Evolutionary conservation across 2,113 vertebrate species (phyloP), one percentile per base, ranked within the genome.

Genomic region (Numenius arquata): DNA sequence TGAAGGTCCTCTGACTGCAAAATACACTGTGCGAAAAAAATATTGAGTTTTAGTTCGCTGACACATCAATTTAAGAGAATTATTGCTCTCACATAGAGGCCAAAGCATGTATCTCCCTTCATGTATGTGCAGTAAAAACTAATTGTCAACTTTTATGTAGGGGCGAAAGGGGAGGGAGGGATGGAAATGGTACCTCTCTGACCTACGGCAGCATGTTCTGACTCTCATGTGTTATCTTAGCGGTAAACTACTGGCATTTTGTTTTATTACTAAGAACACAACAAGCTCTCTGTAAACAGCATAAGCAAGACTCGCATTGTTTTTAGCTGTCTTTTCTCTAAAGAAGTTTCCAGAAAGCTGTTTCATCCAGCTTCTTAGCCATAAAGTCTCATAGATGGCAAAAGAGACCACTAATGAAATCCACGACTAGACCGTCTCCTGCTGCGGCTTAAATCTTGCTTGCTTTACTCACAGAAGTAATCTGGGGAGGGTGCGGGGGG

Each of bases 31-130:
- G 96, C 5, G 68, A 98, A 98, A 98, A 97, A 98, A 98, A 98
- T 96, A 98, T 97, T 97, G 98, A 98, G 97, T 98, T 98, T 98
- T 98, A 98, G 97, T 98, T 98, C 36, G 89, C 98, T 98, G 98
- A 98, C 98, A 98, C 97, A 98, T 98, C 98, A 98, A 98, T 98
- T 98, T 98, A 97, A 97, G 97, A 98, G 98, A 98, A 97, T 98
- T 98, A 98, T 97, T 96, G 89, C 97, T 98, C 97, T 97, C 97
- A 98, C 96, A 96, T 4, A 91, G 97, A 98, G 97, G 96, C 97
- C 97, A 97, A 95, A 97, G 94, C 98, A 98, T 97, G 98, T 98
- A 98, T 97, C 98, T 98, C 88, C 95, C 96, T 97, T 98, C 98
- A 98, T 98, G 97, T 98, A 98, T 98, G 98, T 98, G 97, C 96